Evolutionary conservation across 2,797 vertebrate species (phyloP), one percentile per base, ranked within the genome.

Genomic region (Artibeus lituratus): DNA sequence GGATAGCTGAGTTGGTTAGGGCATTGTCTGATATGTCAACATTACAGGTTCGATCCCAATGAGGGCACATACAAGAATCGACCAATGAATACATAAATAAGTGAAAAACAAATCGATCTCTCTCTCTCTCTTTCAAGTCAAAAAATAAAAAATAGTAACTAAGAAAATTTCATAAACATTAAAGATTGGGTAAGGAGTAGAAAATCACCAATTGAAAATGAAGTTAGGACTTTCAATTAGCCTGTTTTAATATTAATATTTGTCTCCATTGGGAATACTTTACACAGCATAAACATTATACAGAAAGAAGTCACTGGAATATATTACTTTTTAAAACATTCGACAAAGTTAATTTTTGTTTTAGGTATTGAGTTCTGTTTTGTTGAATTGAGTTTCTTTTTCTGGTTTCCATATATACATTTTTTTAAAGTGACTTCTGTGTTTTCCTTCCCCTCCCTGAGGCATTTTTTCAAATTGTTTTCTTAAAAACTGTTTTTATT

Each of bases 341-440:
- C 70, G 49, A 83, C 39, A 90, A 78, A 86, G 35, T 15, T 39
- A 82, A 80, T 49, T 83, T 94, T 92, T 80, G 9, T 24, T 82
- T 90, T 90, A 86, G 42, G 55, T 91, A 51, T 42, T 87, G 26
- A 29, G 3, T 67, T 86, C 91, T 95, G 39, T 90, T 35, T 51
- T 90, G 1, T 94, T 73, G 11, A 37, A 4, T n/a, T 42, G 59
- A 78, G 5, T 76, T 94, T 32, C 10, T 10, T 84, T 95, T 92
- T 90, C 37, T 82, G 22, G 57, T 88, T 94, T 95, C n/a, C 19
- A 32, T 44, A n/a, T 1, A 8, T 51, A 78, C 37, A 37, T 37
- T 87, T 91, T 81, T 96, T 82, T 47, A 88, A 88, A 93, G 26
- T 70, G 26, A 47, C 21, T 57, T 95, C 44, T 74, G 12, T 96